Conservation (phyloP, 2,113 vertebrate species). For the Theristicus caerulescens region DNA sequence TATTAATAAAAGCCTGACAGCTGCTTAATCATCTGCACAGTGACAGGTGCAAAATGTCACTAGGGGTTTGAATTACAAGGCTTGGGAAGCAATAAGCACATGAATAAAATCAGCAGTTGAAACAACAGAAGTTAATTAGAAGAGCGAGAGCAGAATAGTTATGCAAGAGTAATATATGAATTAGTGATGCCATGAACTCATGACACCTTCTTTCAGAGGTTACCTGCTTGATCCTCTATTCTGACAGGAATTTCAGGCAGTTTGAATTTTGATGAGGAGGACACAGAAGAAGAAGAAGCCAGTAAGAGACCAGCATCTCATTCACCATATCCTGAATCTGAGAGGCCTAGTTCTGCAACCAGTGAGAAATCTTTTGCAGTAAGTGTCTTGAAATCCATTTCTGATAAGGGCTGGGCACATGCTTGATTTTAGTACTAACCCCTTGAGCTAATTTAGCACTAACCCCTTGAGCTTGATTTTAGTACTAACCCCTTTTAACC, state of each 20-base stretch:
- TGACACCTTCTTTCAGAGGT: not conserved
- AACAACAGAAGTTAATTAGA: not conserved
- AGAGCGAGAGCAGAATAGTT: not conserved
- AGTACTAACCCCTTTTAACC: not conserved
- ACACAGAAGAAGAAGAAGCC: conserved; percentile 78
- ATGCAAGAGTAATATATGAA: not conserved
- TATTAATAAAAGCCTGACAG: not conserved
- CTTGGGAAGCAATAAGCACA: not conserved
- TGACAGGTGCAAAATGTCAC: not conserved
- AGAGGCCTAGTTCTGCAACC: conserved; percentile 81
- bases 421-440: not conserved
- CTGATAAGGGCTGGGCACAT: not conserved
- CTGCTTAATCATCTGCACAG: not conserved
- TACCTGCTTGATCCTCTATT: not conserved
- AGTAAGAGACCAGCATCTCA: conserved; percentile 63
- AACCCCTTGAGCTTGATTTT: not conserved
- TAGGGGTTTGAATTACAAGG: not conserved
- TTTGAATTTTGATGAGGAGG: conserved; percentile 92
- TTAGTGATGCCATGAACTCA: not conserved
- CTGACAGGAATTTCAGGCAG: conserved; percentile 87
- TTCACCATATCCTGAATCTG: conserved; percentile 71
- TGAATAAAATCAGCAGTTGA: not conserved
- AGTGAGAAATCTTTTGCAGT: conserved; percentile 83
- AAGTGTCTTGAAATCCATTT: conserved; percentile 44
- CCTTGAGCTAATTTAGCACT: not conserved